A percentile compares a stretch with the other conserved stretches of the same genome.
phyloP scores from a whole-genome alignment of 2,797 vertebrate genomes.

The Chaunax sp. region DNA sequence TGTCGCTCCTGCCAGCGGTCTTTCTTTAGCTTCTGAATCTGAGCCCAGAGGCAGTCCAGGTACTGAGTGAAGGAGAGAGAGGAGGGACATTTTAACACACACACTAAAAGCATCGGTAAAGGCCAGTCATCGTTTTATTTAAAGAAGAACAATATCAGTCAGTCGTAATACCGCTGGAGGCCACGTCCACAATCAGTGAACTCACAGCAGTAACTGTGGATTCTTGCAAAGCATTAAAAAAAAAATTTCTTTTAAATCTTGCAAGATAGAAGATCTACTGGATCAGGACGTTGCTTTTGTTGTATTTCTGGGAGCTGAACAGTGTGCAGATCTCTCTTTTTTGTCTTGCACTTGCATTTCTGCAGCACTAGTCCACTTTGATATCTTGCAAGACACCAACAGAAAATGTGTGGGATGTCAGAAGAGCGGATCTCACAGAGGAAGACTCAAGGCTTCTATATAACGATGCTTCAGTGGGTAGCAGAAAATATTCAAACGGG shows the following conservation, averaged over 20 bases:
- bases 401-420: neutral
- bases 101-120: neutral
- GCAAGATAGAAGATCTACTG: too few relatives aligned
- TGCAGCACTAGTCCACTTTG: too few relatives aligned
- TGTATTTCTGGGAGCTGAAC: too few relatives aligned
- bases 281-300: too few relatives aligned
- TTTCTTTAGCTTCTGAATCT: slow-evolving; percentile 97
- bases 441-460: neutral
- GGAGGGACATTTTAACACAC: neutral
- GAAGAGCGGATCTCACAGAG: neutral
- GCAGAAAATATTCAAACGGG: too few relatives aligned
- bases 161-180: too few relatives aligned
- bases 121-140: neutral
- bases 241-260: too few relatives aligned
- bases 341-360: too few relatives aligned
- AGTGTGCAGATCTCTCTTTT: too few relatives aligned
- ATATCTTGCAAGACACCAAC: neutral
- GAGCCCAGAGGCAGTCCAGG: slow-evolving; percentile 98
- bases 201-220: neutral
- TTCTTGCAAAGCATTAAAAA: too few relatives aligned
- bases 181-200: too few relatives aligned
- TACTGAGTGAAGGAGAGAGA: slow-evolving; percentile 81
- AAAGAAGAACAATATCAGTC: neutral
- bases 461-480: neutral
- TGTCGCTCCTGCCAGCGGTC: slow-evolving; percentile 98